These are phyloP conservation scores for Champsocephalus gunnari DNA, from an alignment of 2,797 vertebrate genomes.

Conservation along the genomic window DNA sequence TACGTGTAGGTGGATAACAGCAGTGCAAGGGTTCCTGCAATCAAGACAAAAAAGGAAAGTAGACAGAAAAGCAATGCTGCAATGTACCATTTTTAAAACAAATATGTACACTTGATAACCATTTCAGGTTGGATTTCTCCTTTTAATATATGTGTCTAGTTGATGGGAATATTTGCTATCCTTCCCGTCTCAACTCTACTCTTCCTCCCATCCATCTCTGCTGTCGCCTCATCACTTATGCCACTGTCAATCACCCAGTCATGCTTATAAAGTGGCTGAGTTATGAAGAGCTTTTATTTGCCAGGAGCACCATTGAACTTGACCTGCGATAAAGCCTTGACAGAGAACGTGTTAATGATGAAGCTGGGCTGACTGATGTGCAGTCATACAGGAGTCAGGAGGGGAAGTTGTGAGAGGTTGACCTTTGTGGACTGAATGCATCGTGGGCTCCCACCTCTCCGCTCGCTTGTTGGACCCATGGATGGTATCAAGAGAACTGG, in stretches of 20 bases:
- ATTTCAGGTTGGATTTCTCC: background rate
- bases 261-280: slow-evolving; percentile 68
- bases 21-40: background rate
- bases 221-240: slow-evolving; percentile 60
- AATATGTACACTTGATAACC: background rate
- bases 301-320: slow-evolving; percentile 67
- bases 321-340: slow-evolving; percentile 75
- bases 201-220: slow-evolving; percentile 53
- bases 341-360: slow-evolving; percentile 72
- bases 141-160: background rate
- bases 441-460: slow-evolving; percentile 18
- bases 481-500: no score
- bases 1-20: slow-evolving; percentile 39
- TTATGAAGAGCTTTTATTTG: slow-evolving; percentile 77
- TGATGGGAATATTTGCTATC: slow-evolving; percentile 18
- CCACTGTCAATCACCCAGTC: slow-evolving; percentile 71
- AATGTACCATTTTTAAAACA: background rate
- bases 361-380: slow-evolving; percentile 66
- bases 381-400: slow-evolving; percentile 41
- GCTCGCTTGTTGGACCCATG: slow-evolving; percentile 2
- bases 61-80: slow-evolving; percentile 10
- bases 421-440: slow-evolving; percentile 65
- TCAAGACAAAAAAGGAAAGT: background rate
- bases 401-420: slow-evolving; percentile 57
- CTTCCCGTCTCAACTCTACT: slow-evolving; percentile 28